phyloP scores from a whole-genome alignment of 2,888 invertebrate species.

The Abscondita cerata region DNA sequence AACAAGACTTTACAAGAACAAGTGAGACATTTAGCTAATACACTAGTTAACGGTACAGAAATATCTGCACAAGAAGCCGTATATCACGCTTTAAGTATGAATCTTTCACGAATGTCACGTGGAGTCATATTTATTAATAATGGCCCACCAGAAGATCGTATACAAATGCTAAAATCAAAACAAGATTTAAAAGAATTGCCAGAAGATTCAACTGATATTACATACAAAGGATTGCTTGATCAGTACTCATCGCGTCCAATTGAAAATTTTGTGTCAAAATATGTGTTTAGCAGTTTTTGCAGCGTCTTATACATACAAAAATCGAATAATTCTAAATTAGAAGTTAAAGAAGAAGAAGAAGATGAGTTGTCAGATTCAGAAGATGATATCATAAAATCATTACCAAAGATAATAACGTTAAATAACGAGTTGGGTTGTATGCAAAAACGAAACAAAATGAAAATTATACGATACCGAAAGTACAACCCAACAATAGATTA shows the following conservation, averaged over 20 bases:
- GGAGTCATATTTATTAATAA: not conserved
- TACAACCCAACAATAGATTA: conserved; percentile 6
- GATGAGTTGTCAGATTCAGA: not conserved
- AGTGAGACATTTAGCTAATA: conserved; percentile 10
- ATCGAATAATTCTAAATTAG: not conserved
- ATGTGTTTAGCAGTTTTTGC: conserved; percentile 4
- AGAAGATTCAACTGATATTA: not conserved
- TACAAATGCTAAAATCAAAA: conserved; percentile 28
- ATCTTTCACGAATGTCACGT: conserved; percentile 7
- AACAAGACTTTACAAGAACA: conserved; percentile 6
- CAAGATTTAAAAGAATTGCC: not conserved
- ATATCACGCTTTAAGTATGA: conserved; percentile 6
- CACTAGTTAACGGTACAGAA: conserved; percentile 11
- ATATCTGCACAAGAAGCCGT: conserved; percentile 15
- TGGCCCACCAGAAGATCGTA: conserved; percentile 26
- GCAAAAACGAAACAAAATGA: not conserved
- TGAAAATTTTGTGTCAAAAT: no score
- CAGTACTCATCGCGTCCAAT: not conserved
- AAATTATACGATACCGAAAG: not conserved
- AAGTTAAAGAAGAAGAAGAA: not conserved
- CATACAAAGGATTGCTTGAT: not conserved
- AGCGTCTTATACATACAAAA: not conserved
- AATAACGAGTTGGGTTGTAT: not conserved
- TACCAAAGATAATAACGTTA: no score
- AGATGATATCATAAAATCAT: no score